A percentile compares a stretch with the other conserved stretches of the same genome.
Evolutionary conservation across 2,113 vertebrate genomes (phyloP).

Genomic region (Lethenteron reissneri): DNA sequence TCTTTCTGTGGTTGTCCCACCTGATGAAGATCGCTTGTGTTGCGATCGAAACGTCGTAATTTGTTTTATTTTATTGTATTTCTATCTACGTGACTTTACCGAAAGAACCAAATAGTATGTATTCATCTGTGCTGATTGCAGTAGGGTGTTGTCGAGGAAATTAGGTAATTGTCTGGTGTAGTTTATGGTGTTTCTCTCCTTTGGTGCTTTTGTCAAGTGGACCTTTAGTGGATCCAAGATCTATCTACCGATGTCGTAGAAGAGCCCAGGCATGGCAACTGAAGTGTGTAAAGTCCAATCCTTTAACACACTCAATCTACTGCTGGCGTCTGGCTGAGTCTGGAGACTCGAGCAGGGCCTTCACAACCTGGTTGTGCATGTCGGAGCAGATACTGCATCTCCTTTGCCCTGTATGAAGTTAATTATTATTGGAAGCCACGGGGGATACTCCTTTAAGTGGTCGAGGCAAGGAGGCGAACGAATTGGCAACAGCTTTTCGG

Average conservation of each 20-base stretch:
- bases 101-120: too few species aligned
- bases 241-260: not conserved
- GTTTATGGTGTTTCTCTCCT: not conserved
- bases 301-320: not conserved
- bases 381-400: not conserved
- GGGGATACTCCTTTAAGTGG: not conserved
- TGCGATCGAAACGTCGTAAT: too few species aligned
- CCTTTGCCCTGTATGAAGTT: not conserved
- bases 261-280: not conserved
- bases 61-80: too few species aligned
- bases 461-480: too few species aligned
- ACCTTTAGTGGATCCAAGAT: not conserved
- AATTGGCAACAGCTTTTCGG: too few species aligned
- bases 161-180: not conserved
- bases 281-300: not conserved
- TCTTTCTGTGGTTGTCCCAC: too few species aligned
- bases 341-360: not conserved
- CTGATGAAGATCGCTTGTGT: too few species aligned
- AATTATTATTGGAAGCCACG: not conserved
- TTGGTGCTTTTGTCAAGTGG: not conserved
- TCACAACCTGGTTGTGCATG: slow-evolving; percentile 5
- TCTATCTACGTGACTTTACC: too few species aligned
- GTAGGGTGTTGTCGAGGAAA: not conserved
- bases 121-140: not conserved
- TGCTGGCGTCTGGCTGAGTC: not conserved